These are phyloP conservation scores for Tillus elongatus DNA, from an alignment of 2,888 invertebrate genomes.

Conservation along the genomic window DNA sequence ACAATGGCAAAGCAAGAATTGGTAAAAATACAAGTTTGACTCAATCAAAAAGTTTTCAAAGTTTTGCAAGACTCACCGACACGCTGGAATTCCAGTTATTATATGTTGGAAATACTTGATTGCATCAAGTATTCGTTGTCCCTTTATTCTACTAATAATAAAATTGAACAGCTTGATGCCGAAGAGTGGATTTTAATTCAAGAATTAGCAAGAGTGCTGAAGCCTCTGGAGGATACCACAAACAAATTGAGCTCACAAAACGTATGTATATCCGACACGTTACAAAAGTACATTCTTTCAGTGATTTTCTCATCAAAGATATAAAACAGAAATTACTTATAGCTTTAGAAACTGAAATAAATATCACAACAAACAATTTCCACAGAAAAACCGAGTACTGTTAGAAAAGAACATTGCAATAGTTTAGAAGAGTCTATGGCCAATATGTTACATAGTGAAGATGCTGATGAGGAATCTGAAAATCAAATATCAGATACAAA, in stretches of 20 bases:
- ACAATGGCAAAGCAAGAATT: conserved; percentile 9
- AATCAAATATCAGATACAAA: conserved; percentile 9
- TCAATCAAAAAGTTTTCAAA: conserved; percentile 10
- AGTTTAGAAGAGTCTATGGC: conserved; percentile 4
- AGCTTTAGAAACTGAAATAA: not conserved
- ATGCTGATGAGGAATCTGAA: not conserved
- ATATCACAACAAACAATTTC: not conserved
- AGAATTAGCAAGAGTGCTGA: conserved; percentile 13
- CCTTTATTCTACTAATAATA: conserved; percentile 13
- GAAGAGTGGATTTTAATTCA: conserved; percentile 14
- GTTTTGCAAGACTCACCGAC: conserved; percentile 9
- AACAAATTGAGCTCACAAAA: conserved; percentile 15
- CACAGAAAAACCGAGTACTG: conserved; percentile 3
- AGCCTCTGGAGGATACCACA: conserved; percentile 13
- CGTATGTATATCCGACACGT: conserved; percentile 12
- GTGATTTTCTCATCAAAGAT: conserved; percentile 3
- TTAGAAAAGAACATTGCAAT: conserved; percentile 7
- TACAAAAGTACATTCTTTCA: conserved; percentile 1
- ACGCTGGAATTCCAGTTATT: conserved; percentile 9
- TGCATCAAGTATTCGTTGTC: conserved; percentile 9
- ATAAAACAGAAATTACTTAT: conserved; percentile 1
- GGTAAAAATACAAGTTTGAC: conserved; percentile 11
- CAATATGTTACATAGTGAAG: conserved; percentile 7
- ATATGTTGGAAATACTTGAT: conserved; percentile 9
- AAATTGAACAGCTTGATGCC: conserved; percentile 14